These are phyloP conservation scores for Leucozona laternaria DNA, from an alignment of 2,888 invertebrate species.

Conservation along the genomic window DNA sequence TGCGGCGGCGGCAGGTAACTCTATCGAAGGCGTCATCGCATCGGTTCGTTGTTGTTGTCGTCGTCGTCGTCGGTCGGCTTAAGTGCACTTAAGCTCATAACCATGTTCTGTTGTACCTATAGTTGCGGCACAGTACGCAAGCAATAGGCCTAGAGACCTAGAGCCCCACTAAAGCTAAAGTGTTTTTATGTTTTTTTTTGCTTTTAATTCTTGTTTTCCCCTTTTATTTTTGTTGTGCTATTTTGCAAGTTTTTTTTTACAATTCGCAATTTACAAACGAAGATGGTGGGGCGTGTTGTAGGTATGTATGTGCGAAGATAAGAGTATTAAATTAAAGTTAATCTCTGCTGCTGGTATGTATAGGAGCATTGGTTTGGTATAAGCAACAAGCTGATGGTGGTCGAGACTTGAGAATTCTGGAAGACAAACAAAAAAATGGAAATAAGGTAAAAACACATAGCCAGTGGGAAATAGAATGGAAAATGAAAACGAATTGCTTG, in stretches of 20 bases:
- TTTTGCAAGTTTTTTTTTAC: constrained; percentile 46
- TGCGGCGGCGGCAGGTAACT: not conserved
- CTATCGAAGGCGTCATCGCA: constrained; percentile 60
- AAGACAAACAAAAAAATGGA: not conserved
- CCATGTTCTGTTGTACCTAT: constrained; percentile 52
- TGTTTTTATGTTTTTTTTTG: constrained; percentile 21
- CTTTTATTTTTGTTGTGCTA: constrained; percentile 16
- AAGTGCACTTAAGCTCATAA: constrained; percentile 69
- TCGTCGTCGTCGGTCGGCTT: constrained; percentile 5
- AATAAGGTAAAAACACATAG: not conserved
- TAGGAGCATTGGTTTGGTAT: not conserved
- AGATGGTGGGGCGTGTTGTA: constrained; percentile 12
- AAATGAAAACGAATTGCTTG: constrained; percentile 73
- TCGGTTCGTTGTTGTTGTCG: constrained; percentile 18
- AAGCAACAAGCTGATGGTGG: constrained; percentile 27
- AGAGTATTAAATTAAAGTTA: constrained; percentile 67
- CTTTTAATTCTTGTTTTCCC: constrained; percentile 23
- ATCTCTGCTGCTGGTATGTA: constrained; percentile 48
- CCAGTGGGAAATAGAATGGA: constrained; percentile 60
- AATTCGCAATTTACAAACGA: constrained; percentile 29
- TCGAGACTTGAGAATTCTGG: constrained; percentile 44
- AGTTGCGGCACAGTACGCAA: constrained; percentile 12
- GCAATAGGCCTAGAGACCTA: constrained; percentile 72
- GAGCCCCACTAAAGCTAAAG: constrained; percentile 69
- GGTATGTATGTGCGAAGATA: constrained; percentile 42